A percentile compares a stretch with the other conserved stretches of the same genome.
phyloP scores from a whole-genome alignment of 64 coral and sea anemone genomes.

The Astreopora myriophthalma region DNA sequence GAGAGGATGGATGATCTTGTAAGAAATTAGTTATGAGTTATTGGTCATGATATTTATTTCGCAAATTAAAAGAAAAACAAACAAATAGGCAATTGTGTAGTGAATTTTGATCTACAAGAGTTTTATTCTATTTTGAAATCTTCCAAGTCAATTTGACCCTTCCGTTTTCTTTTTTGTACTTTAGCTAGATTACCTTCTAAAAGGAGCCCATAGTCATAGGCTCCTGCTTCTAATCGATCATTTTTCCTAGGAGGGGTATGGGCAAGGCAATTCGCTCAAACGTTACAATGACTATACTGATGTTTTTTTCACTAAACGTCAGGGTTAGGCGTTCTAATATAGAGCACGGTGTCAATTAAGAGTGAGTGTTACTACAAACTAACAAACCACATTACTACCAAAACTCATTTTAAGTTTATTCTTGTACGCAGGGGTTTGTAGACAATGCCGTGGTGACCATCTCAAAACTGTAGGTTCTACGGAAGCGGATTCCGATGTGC shows the following conservation, averaged over 20 bases:
- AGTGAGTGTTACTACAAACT: neutral
- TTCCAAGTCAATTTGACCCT: too few relatives aligned
- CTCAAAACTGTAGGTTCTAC: neutral
- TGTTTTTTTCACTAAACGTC: neutral
- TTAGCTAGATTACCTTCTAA: too few relatives aligned
- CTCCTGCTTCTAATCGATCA: neutral
- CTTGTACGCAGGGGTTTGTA: neutral
- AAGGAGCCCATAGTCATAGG: neutral
- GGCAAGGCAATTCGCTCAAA: neutral
- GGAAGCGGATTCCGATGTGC: neutral
- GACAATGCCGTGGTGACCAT: constrained; percentile 1
- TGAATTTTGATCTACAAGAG: too few relatives aligned
- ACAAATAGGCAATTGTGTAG: too few relatives aligned
- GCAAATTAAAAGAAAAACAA: too few relatives aligned
- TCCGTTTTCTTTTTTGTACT: too few relatives aligned
- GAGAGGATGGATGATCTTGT: neutral
- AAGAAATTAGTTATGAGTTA: neutral
- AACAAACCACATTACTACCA: neutral
- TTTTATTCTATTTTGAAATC: neutral
- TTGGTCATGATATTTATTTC: neutral
- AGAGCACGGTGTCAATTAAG: neutral
- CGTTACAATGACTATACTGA: neutral
- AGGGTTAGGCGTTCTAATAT: too few relatives aligned
- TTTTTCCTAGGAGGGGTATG: neutral
- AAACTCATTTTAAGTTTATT: neutral